Evolutionary conservation across 1,140 invertebrate genomes (phyloP), one percentile per base, ranked within the genome.

Genomic region (Cotesia typhae): DNA sequence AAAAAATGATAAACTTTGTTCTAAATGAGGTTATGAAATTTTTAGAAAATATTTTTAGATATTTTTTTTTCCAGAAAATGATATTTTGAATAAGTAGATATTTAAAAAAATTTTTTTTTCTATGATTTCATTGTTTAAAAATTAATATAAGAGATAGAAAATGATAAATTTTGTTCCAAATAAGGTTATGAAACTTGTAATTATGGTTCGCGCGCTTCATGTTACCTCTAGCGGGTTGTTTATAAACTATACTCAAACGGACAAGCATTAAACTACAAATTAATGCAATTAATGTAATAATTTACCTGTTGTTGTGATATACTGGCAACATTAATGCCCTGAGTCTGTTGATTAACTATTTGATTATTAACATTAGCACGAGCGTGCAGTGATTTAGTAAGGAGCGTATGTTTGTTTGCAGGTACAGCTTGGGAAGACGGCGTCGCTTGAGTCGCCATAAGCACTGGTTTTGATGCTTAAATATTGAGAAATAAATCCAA

Each of bases 321-420:
- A 72, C 82, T 83, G 38, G 86, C 74, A 3, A 87, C 81, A n/a
- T 81, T 81, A 47, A 85, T 79, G 74, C 80, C 78, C 74, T 85
- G 84, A 53, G 81, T 82, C 74, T 87, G 85, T 7, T 81, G 78
- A 77, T 82, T 86, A 47, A 47, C 41, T 64, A 82, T 83, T 37
- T 85, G 85, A 71, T 82, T 82, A 70, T 83, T 82, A 72, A 80
- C 80, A 74, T 77, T 72, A 73, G 82, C 77, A 78, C 84, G 83
- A 59, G 83, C 80, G 67, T 87, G 83, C 75, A 86, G 80, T 60
- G 85, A 84, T 79, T 87, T 87, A 69, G 85, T 82, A 72, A 87
- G 79, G 73, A 87, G 77, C 55, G 85, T 85, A 79, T 87, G 85
- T 80, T 86, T 87, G 71, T 85, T 86, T 74, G 80, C 82, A 80